Evolutionary conservation across 2,888 invertebrate genomes (phyloP), one percentile per base, ranked within the genome.

Genomic region (Xestia ashworthii): DNA sequence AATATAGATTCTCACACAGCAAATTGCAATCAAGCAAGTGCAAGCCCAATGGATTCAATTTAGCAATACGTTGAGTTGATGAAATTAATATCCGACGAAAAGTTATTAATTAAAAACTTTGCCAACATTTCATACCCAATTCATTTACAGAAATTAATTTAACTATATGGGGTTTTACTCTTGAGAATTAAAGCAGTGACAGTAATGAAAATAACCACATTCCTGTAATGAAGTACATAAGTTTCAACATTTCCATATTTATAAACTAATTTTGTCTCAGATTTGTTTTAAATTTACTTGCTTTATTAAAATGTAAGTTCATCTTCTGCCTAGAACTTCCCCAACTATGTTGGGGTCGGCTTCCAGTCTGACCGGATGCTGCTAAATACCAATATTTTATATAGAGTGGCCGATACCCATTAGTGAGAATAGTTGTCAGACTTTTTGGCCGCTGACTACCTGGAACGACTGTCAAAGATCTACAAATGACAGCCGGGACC

Each of bases 31-130:
- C 22, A 55, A n/a, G 25, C 3, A 16, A 65, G 19, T 41, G 46
- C 53, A 48, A 46, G 14, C 38, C 3, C 60, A 72, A 80, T 55
- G 0, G n/a, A 80, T 71, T 80, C 0, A 41, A 41, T 53, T 80
- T 50, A 48, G 25, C 62, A 55, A 32, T n/a, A 25, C 5, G 25
- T 16, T 25, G 12, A 62, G 22, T 22, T 25, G 5, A 79, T 60
- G 38, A 77, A 71, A 72, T 38, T n/a, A 53, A 80, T 64, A 55
- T 64, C 11, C 5, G 19, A 3, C 32, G 53, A 48, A 64, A 73
- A 64, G 3, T 48, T 32, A 74, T 78, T 73, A 8, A 46, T 48
- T n/a, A 62, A 46, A 38, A 46, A 80, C 38, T 53, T 25, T 46
- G 11, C 22, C 46, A 65, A 44, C 19, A 38, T 62, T 9, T 62